Conservation (phyloP, 2,113 vertebrate species). For the Pygoscelis adeliae region DNA sequence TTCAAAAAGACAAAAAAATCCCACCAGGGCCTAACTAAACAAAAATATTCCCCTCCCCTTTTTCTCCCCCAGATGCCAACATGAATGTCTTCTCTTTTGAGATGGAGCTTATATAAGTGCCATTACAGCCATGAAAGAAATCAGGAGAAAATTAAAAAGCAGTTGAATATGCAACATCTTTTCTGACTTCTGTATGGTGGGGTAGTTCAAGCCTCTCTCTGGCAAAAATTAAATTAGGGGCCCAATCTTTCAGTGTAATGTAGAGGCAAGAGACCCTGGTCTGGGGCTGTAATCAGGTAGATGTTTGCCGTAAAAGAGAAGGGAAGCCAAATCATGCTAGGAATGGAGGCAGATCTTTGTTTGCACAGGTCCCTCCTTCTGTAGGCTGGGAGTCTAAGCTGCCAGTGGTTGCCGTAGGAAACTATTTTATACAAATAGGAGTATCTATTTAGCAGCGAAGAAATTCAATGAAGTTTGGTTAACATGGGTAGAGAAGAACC, state of each 20-base stretch:
- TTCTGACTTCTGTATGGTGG: background rate
- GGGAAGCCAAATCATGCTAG: background rate
- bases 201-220: background rate
- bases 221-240: background rate
- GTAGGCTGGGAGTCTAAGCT: background rate
- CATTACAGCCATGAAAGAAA: background rate
- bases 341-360: background rate
- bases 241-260: background rate
- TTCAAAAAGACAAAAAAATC: background rate
- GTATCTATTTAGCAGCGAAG: background rate
- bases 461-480: background rate
- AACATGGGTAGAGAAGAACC: background rate
- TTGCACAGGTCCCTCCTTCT: background rate
- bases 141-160: background rate
- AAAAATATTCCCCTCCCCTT: background rate
- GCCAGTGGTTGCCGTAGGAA: background rate
- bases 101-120: background rate
- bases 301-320: background rate
- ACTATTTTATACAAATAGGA: background rate
- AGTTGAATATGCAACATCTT: background rate
- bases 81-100: background rate
- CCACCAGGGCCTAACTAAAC: background rate
- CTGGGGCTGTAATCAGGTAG: background rate
- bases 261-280: background rate
- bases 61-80: rapidly evolving